These are phyloP conservation scores for Drosophila multiciliata DNA, from an alignment of 2,888 invertebrate genomes.

Conservation along the genomic window DNA sequence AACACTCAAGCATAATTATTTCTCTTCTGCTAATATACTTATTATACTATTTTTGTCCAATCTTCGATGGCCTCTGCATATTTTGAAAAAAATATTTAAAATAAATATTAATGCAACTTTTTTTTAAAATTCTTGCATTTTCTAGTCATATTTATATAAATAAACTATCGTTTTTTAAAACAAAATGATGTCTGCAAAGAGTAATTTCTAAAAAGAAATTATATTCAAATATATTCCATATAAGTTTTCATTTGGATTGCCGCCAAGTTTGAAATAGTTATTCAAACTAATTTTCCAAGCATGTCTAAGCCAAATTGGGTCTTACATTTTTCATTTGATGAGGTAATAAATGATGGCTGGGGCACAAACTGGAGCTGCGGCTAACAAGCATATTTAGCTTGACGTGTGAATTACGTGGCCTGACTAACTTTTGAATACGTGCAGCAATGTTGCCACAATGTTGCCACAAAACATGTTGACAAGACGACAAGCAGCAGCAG, in stretches of 20 bases:
- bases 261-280: constrained; percentile 1
- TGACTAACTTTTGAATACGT: constrained; percentile 76
- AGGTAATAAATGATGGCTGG: constrained; percentile 27
- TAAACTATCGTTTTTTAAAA: neutral
- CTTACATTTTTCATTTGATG: constrained; percentile 11
- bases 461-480: constrained; percentile 76
- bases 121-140: neutral
- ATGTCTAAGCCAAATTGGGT: neutral
- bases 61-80: no score
- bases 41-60: neutral
- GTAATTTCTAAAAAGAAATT: neutral
- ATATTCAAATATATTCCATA: neutral
- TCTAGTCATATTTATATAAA: neutral
- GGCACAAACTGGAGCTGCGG: constrained; percentile 29
- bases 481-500: constrained; percentile 61
- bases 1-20: neutral
- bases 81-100: no score
- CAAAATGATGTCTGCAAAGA: neutral
- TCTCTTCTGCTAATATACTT: neutral
- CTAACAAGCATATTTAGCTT: constrained; percentile 68
- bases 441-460: constrained; percentile 74
- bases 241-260: neutral
- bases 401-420: constrained; percentile 82
- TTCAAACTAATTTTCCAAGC: constrained; percentile 3
- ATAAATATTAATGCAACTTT: no score